Percentiles rank a stretch among this genome's conserved stretches.
Conservation (phyloP, 2,888 invertebrate genomes). For the Sisyra terminalis region DNA sequence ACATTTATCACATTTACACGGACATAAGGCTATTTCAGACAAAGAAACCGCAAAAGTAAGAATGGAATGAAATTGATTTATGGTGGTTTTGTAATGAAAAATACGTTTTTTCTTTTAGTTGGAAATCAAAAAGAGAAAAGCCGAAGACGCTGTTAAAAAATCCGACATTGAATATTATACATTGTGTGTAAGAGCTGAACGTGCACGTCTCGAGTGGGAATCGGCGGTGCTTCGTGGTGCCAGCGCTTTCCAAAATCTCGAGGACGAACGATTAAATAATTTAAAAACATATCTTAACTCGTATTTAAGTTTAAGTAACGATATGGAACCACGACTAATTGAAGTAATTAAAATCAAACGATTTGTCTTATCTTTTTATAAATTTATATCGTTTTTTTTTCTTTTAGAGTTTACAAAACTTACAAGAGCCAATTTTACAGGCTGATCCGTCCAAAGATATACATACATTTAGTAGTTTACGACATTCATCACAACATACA, state of each 20-base stretch:
- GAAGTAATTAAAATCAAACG: constrained; percentile 32
- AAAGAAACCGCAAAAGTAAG: constrained; percentile 41
- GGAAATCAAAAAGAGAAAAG: constrained; percentile 76
- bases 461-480: constrained; percentile 44
- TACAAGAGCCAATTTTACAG: constrained; percentile 53
- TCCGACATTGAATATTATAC: constrained; percentile 90
- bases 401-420: constrained; percentile 47
- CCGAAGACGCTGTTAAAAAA: constrained; percentile 79
- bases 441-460: constrained; percentile 53
- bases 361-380: neutral
- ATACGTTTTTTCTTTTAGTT: constrained; percentile 31
- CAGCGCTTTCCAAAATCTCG: constrained; percentile 70
- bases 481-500: constrained; percentile 40
- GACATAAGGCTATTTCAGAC: constrained; percentile 27
- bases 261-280: constrained; percentile 74
- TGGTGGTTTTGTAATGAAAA: too few species aligned
- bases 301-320: constrained; percentile 44
- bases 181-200: constrained; percentile 76
- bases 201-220: constrained; percentile 85
- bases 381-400: constrained; percentile 10
- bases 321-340: constrained; percentile 63
- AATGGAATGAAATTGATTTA: too few species aligned
- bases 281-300: constrained; percentile 53
- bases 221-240: constrained; percentile 75
- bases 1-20: constrained; percentile 24